A percentile compares a stretch with the other conserved stretches of the same genome.
Evolutionary conservation across 2,113 vertebrate species (phyloP).

Genomic region (Butorides virescens): DNA sequence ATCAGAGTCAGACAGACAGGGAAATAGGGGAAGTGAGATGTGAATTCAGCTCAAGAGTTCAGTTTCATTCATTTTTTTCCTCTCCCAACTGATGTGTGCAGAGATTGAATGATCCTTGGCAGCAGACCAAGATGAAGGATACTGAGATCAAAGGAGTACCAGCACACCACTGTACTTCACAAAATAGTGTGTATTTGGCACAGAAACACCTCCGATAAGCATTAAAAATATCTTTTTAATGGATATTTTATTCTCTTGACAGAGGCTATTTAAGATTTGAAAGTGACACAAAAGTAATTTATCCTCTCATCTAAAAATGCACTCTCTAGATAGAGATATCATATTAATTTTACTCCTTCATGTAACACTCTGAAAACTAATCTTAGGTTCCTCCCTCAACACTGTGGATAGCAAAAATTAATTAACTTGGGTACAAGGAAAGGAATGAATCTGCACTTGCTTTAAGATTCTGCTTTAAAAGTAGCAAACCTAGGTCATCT

Average conservation of each 20-base stretch:
- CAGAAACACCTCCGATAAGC: slow-evolving; percentile 50
- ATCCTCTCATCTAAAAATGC: slow-evolving; percentile 32
- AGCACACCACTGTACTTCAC: slow-evolving; percentile 34
- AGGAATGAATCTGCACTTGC: slow-evolving; percentile 15
- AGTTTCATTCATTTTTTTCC: slow-evolving; percentile 29
- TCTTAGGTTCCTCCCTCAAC: slow-evolving; percentile 35
- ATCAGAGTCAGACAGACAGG: background rate
- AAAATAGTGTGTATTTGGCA: slow-evolving; percentile 56
- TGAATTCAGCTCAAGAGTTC: slow-evolving; percentile 1
- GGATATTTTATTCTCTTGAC: slow-evolving; percentile 55
- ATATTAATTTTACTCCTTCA: slow-evolving; percentile 48
- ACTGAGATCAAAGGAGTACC: slow-evolving; percentile 62
- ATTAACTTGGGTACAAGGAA: slow-evolving; percentile 14
- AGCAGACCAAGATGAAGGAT: slow-evolving; percentile 51
- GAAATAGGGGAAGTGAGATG: background rate
- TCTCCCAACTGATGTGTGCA: slow-evolving; percentile 2
- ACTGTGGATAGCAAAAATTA: slow-evolving; percentile 34
- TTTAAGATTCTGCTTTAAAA: background rate
- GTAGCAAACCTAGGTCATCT: background rate
- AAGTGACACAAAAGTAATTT: slow-evolving; percentile 64
- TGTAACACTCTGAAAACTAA: slow-evolving; percentile 52
- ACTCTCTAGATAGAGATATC: slow-evolving; percentile 17
- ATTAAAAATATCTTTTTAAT: slow-evolving; percentile 68
- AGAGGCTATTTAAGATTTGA: slow-evolving; percentile 43
- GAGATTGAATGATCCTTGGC: slow-evolving; percentile 57